Evolutionary conservation across 2,113 vertebrate species (phyloP), one percentile per base, ranked within the genome.

Genomic region (Perccottus glenii): DNA sequence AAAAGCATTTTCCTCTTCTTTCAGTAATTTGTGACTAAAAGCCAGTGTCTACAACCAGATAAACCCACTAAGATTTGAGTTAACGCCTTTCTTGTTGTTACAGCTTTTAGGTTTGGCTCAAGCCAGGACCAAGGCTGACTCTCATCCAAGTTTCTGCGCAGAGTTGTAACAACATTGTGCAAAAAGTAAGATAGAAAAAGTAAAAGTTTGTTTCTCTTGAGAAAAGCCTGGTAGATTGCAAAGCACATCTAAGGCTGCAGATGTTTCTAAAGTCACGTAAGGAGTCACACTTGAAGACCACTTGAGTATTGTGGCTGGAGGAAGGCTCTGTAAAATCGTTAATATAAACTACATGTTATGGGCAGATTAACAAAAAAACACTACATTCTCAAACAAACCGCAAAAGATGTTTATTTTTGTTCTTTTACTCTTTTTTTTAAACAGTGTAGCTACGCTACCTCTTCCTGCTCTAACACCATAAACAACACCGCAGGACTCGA

Each of bases 81-180:
- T 81, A 75, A 74, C 85, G 74, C 78, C 75, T 67, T 73, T 70
- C 81, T 81, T 87, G 85, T 89, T 89, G 72, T 88, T 86, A 82
- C 87, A 89, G 83, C 78, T 87, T 89, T 85, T 75, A 61, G 62
- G 66, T 65, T 83, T 79, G 79, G 79, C 75, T 5, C 60, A 59
- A 56, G 51, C 74, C 71, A 11, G 79, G 65, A 77, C 77, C 72
- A 75, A 73, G 83, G 75, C 36, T 50, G 50, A 79, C 40, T 73
- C 60, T 67, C 56, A 79, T 81, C 77, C 63, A 52, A 64, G 69
- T 48, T 71, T 53, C 65, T 70, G 70, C 67, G 67, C 73, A 50
- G 58, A 72, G 74, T 81, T 69, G 62, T 51, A 77, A 77, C 60
- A 61, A 75, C 76, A 60, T 47, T 60, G 58, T 52, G 61, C 77